A percentile compares a stretch with the other conserved stretches of the same genome.
phyloP scores from a whole-genome alignment of 2,797 vertebrate genomes.

The Falco novaeseelandiae region DNA sequence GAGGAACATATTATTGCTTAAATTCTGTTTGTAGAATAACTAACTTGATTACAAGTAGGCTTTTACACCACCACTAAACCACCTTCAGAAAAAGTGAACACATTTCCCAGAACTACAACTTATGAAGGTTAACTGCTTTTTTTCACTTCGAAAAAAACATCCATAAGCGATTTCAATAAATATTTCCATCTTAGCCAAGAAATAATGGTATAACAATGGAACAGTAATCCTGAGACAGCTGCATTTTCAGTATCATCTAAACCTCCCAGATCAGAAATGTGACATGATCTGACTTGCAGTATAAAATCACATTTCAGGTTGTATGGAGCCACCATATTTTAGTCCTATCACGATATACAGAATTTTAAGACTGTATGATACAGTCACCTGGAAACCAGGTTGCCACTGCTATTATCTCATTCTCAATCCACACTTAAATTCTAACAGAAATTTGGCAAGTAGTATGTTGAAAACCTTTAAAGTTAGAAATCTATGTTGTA shows the following conservation, averaged over 20 bases:
- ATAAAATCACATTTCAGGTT: neutral
- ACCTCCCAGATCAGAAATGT: neutral
- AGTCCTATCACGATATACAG: neutral
- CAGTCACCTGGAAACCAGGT: neutral
- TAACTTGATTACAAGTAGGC: neutral
- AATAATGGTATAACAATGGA: neutral
- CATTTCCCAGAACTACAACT: neutral
- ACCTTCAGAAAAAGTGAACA: constrained; percentile 10
- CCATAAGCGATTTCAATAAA: neutral
- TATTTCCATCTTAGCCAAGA: neutral
- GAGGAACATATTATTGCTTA: neutral
- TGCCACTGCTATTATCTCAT: neutral
- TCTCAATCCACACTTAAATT: neutral
- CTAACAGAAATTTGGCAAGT: neutral
- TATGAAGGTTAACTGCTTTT: neutral
- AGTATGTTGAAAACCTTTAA: neutral
- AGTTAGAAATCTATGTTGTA: neutral
- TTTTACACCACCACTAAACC: constrained; percentile 4
- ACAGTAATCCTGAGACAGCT: neutral
- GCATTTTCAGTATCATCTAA: neutral
- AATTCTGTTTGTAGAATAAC: neutral
- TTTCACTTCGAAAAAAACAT: neutral
- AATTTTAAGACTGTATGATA: neutral
- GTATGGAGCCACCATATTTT: neutral
- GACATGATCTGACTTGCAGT: neutral